These are phyloP conservation scores for Morpho achilles DNA, from an alignment of 2,888 invertebrate species.

Conservation along the genomic window DNA sequence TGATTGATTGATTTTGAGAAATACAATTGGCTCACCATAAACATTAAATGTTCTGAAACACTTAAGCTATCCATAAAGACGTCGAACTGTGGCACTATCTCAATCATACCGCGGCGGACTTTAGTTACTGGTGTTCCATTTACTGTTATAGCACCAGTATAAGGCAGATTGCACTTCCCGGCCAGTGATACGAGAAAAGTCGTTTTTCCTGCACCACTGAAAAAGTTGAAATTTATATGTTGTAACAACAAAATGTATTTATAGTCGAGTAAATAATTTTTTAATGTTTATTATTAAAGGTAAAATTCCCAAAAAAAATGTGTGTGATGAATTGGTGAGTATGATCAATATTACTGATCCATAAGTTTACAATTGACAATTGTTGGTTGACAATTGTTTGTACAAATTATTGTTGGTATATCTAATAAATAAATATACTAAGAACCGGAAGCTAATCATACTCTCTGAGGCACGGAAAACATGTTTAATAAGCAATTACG, in stretches of 20 bases:
- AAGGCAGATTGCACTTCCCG: constrained; percentile 67
- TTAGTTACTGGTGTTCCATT: constrained; percentile 66
- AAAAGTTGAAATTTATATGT: constrained; percentile 4
- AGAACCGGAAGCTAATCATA: too few relatives aligned
- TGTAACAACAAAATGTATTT: neutral
- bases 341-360: too few relatives aligned
- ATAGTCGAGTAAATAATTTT: too few relatives aligned
- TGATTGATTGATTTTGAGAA: neutral
- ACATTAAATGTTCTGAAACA: constrained; percentile 83
- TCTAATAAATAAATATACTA: too few relatives aligned
- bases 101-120: constrained; percentile 55
- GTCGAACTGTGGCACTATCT: constrained; percentile 83
- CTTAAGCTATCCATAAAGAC: constrained; percentile 81
- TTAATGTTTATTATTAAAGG: too few relatives aligned
- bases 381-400: too few relatives aligned
- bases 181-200: constrained; percentile 75
- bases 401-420: too few relatives aligned
- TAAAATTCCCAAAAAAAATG: too few relatives aligned
- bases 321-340: too few relatives aligned
- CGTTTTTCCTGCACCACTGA: constrained; percentile 80
- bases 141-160: constrained; percentile 61
- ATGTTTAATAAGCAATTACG: too few relatives aligned
- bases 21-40: constrained; percentile 74
- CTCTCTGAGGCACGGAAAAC: too few relatives aligned
- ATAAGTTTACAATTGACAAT: too few relatives aligned